Base-by-base conservation (phyloP, 2,797 vertebrate species). In the Labroides dimidiatus region DNA sequence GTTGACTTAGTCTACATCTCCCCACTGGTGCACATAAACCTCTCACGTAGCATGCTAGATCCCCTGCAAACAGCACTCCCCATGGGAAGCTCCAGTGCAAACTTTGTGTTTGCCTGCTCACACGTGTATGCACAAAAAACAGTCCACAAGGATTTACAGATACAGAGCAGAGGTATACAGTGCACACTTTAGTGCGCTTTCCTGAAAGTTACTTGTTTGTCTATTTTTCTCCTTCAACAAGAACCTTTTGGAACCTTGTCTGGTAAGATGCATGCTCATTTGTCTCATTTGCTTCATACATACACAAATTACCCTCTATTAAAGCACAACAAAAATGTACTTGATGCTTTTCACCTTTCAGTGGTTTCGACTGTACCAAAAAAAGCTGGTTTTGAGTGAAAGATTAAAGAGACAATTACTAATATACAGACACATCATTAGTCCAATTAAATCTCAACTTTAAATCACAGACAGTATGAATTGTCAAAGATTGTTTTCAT, bases 61-160 rank as follows among this genome's bases (percentile, higher is more conserved):
- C 81, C 87, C 83, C 65, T 65, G 76, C 80, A 90, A 89, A 89
- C 77, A 85, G 56, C 42, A 51, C 49, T 85, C 82, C 82, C 86
- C 66, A 2, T 57, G 82, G 82, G 82, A 86, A 73, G 75, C 83
- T 60, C 60, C 65, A 80, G 69, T 70, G 78, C 68, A 86, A 87
- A 85, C 73, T 72, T 69, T n/a, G 61, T 73, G 64, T 85, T 77
- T 81, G 62, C 55, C 54, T 55, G 54, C 67, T 52, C 50, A 57
- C 59, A 48, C 50, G 23, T 15, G 23, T 16, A 24, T 9, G 59
- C 36, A 49, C 17, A 59, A 30, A 41, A 49, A 51, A 59, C 49
- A 64, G 48, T 67, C 70, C 65, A 66, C 45, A 36, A 64, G 36
- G 37, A 79, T 61, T 69, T 51, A 48, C 27, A 62, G 73, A 68